These are phyloP conservation scores for Dromaius novaehollandiae DNA, from an alignment of 2,113 vertebrate species.

Conservation along the genomic window DNA sequence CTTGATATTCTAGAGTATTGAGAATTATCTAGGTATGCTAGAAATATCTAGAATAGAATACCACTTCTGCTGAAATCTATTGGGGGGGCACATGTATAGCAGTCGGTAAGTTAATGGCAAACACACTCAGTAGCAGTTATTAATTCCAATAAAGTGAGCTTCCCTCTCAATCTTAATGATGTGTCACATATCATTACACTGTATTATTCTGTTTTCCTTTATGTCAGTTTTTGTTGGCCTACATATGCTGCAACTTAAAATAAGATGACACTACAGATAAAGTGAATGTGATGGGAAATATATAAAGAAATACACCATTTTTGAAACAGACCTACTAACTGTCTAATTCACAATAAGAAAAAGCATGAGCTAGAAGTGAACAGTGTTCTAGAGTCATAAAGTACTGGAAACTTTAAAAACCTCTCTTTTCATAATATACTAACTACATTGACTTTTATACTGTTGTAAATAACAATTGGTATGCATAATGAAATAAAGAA, in stretches of 20 bases:
- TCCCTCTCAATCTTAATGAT: neutral
- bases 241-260: slow-evolving; percentile 57
- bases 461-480: neutral
- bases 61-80: neutral
- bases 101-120: neutral
- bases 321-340: neutral
- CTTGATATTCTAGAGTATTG: too few relatives aligned
- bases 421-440: fast-evolving
- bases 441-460: neutral
- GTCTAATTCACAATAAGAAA: neutral
- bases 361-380: neutral
- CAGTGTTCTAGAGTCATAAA: neutral
- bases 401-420: neutral
- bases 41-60: neutral
- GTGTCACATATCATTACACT: slow-evolving; percentile 44
- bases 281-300: neutral
- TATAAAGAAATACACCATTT: neutral
- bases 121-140: neutral
- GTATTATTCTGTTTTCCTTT: neutral
- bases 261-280: slow-evolving; percentile 38
- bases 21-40: neutral
- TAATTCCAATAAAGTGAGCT: neutral
- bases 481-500: neutral
- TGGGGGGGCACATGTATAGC: fast-evolving
- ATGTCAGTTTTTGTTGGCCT: slow-evolving; percentile 60